Conservation (phyloP, 2,888 invertebrate species). For the Chaitophorus viminalis region DNA sequence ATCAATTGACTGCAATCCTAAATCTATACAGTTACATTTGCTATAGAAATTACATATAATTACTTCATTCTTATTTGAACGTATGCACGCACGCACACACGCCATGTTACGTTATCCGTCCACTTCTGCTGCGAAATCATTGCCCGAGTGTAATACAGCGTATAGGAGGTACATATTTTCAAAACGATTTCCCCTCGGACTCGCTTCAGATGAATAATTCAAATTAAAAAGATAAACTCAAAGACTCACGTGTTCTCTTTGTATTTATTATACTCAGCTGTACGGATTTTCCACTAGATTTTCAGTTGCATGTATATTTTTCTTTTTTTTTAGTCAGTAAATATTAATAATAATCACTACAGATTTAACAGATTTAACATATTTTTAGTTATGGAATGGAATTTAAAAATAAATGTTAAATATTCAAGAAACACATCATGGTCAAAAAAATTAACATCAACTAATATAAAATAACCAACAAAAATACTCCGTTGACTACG, state of each 20-base stretch:
- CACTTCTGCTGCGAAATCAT: background rate
- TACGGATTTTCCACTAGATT: background rate
- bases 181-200: conserved; percentile 29
- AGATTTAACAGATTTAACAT: no score
- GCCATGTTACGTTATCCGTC: background rate
- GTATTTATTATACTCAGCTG: background rate
- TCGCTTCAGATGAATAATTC: conserved; percentile 26
- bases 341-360: no score
- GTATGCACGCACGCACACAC: background rate
- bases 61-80: background rate
- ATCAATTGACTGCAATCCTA: no score
- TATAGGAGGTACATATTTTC: background rate
- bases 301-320: no score
- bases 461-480: no score
- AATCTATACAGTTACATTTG: no score
- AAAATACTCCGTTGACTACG: no score
- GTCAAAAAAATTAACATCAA: no score
- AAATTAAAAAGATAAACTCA: conserved; percentile 35
- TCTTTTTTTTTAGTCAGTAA: no score
- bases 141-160: background rate
- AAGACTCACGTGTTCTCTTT: background rate
- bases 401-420: no score
- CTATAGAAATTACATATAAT: background rate
- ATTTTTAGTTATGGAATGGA: no score
- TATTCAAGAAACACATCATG: no score